phyloP scores from a whole-genome alignment of 2,797 vertebrate genomes.

The Vireo griseus region DNA sequence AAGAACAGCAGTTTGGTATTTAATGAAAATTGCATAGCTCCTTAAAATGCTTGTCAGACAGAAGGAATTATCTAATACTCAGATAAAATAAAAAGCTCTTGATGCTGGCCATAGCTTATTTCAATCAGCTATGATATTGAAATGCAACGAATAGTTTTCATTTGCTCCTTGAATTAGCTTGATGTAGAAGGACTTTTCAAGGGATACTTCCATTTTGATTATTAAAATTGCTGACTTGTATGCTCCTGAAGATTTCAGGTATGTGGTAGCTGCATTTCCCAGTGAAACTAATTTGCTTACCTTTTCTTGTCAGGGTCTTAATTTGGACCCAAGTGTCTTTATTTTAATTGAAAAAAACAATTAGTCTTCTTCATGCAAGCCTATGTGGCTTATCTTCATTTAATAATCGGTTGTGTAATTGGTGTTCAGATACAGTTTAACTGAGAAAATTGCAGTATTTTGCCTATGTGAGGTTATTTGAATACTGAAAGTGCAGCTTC shows the following conservation, averaged over 20 bases:
- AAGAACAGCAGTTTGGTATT: background rate
- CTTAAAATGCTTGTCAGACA: slow-evolving; percentile 10
- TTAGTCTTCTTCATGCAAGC: background rate
- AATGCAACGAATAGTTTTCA: slow-evolving; percentile 19
- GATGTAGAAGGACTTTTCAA: slow-evolving; percentile 4
- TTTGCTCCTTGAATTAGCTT: slow-evolving; percentile 12
- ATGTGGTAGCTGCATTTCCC: background rate
- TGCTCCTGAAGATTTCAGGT: background rate
- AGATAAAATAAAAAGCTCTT: background rate
- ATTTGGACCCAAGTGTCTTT: slow-evolving; percentile 19
- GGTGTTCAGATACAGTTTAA: slow-evolving; percentile 17
- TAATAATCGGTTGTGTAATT: slow-evolving; percentile 37
- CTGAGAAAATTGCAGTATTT: background rate
- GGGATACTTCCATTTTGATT: background rate
- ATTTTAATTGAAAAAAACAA: slow-evolving; percentile 21
- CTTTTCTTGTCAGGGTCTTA: slow-evolving; percentile 6
- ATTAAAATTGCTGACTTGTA: slow-evolving; percentile 21
- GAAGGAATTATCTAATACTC: background rate
- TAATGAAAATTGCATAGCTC: background rate
- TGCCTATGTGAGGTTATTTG: background rate
- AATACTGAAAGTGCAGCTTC: background rate
- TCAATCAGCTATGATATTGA: background rate
- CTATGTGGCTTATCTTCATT: slow-evolving; percentile 38
- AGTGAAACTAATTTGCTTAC: slow-evolving; percentile 32
- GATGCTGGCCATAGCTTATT: background rate